Conservation (phyloP, 2,888 invertebrate species). For the Adela reaumurella region DNA sequence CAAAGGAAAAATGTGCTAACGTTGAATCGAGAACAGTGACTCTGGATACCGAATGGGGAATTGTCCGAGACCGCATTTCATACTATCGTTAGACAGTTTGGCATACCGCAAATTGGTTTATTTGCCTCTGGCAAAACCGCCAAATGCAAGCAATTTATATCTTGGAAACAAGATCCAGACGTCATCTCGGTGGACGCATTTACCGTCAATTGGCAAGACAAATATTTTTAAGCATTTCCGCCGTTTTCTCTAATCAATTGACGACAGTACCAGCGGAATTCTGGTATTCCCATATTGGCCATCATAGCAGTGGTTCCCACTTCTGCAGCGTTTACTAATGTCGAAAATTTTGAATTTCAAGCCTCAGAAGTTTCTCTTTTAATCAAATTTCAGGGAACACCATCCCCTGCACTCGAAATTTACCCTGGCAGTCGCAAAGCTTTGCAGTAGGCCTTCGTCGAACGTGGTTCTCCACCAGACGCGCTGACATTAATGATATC, state of each 20-base stretch:
- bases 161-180: constrained; percentile 1
- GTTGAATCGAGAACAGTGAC: too few relatives aligned
- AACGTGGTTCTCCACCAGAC: neutral
- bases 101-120: too few relatives aligned
- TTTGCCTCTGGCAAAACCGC: too few relatives aligned
- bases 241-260: neutral
- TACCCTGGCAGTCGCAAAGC: neutral
- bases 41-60: too few relatives aligned
- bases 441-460: neutral
- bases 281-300: constrained; percentile 3
- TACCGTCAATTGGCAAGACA: neutral
- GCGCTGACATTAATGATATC: neutral
- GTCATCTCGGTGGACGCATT: constrained; percentile 2
- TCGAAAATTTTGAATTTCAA: neutral
- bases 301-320: neutral
- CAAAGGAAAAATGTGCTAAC: too few relatives aligned
- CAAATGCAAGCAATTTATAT: too few relatives aligned
- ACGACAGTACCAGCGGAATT: constrained; percentile 1
- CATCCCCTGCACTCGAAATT: neutral
- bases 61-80: too few relatives aligned
- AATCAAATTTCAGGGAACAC: neutral
- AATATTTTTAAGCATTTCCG: constrained; percentile 3
- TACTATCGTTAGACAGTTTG: too few relatives aligned
- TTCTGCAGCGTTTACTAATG: constrained; percentile 1
- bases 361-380: neutral